Base-by-base conservation (phyloP, 2,888 invertebrate species). In the Troides oblongomaculatus region DNA sequence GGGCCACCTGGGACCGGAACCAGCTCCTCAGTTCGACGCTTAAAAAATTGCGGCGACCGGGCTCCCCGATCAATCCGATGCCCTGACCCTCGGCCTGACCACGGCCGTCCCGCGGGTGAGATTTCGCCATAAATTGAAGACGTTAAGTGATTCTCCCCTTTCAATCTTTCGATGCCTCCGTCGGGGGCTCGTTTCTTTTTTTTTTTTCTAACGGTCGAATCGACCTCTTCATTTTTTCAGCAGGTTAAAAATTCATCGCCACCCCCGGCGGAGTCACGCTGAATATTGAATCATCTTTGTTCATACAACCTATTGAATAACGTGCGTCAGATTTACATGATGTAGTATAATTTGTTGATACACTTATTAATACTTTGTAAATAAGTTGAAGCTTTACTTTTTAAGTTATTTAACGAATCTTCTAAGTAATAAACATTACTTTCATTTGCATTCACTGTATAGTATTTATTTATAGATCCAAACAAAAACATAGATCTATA, bases 91-190 rank as follows among this genome's bases (percentile, higher is more conserved):
- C 56, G 56, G 56, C 18, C 12, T 80, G 80, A 87, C 92, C 91
- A 87, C 91, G 88, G 77, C 57, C 77, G 78, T 90, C 92, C 90
- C 92, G 76, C 77, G 91, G 91, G 92, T 82, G 80, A 89, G 88
- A 91, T 92, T 90, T 84, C 73, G 81, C 86, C 84, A 92, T 92
- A 92, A 92, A 92, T 92, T 90, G 90, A 80, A 80, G 81, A 80
- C 81, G 84, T 81, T 89, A 91, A 92, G 89, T 91, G 92, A 90
- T 92, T 90, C 83, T 80, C 88, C 89, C 90, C 89, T 87, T 90
- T 90, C 92, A 90, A 92, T 92, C 90, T 92, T 88, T 87, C 89
- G 87, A 90, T 90, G 90, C 90, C 87, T 87, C 77, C 64, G 81
- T 74, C 85, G 67, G 43, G 66, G 53, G 89, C 89, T 21, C 21